Conservation (phyloP, 2,888 invertebrate genomes). For the Eupithecia insigniata region DNA sequence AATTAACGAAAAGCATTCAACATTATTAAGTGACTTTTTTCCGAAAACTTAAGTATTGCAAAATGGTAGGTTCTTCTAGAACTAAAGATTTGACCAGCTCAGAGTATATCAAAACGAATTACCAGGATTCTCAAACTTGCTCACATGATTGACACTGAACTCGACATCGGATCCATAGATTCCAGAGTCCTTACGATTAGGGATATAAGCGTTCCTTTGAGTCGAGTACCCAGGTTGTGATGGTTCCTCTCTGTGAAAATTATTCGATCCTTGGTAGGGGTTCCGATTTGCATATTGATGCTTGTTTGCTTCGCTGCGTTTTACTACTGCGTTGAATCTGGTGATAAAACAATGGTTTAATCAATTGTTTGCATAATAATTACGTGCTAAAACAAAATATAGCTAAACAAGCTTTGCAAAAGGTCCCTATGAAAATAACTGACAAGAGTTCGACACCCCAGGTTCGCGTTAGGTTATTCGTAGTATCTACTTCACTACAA, state of each 20-base stretch:
- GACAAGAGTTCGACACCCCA: not conserved
- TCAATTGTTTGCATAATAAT: not conserved
- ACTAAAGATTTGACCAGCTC: not conserved
- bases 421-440: not conserved
- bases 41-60: not conserved
- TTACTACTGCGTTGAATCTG: conserved; percentile 74
- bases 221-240: conserved; percentile 26
- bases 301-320: conserved; percentile 60
- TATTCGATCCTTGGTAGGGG: conserved; percentile 44
- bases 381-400: not conserved
- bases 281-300: conserved; percentile 54
- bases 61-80: not conserved
- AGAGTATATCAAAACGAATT: conserved; percentile 21
- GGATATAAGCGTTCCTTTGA: conserved; percentile 32
- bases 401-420: not conserved
- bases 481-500: too few species aligned
- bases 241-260: conserved; percentile 42
- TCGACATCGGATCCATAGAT: conserved; percentile 56
- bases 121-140: conserved; percentile 36
- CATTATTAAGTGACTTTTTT: not conserved
- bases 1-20: too few species aligned
- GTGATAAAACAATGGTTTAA: not conserved
- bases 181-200: conserved; percentile 38
- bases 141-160: conserved; percentile 61
- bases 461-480: too few species aligned